Evolutionary conservation across 2,113 vertebrate species (phyloP).

Genomic region (Vulpes ferrilata): DNA sequence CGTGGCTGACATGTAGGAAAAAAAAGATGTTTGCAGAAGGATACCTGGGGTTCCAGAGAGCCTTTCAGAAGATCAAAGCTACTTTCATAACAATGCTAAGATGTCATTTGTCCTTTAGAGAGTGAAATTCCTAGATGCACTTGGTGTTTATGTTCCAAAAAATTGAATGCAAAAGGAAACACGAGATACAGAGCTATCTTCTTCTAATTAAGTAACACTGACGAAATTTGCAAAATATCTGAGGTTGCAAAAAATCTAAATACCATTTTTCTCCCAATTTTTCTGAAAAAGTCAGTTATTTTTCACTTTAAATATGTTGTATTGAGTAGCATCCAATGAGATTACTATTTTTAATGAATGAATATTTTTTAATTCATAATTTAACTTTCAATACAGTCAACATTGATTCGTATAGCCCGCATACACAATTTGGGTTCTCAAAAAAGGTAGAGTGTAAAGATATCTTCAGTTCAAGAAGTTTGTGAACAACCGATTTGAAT

Average conservation of each 20-base stretch:
- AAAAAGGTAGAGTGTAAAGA: not conserved
- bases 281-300: not conserved
- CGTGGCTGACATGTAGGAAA: not conserved
- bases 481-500: not conserved
- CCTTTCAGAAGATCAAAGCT: not conserved
- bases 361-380: not conserved
- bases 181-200: not conserved
- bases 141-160: not conserved
- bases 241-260: not conserved
- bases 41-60: not conserved
- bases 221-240: not conserved
- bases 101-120: not conserved
- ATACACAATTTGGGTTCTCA: not conserved
- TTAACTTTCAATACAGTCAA: slow-evolving; percentile 6
- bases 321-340: not conserved
- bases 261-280: not conserved
- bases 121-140: not conserved
- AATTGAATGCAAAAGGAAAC: not conserved
- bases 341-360: not conserved
- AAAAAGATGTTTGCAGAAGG: not conserved
- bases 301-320: not conserved
- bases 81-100: not conserved
- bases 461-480: not conserved
- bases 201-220: not conserved
- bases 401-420: not conserved